A percentile compares a stretch with the other conserved stretches of the same genome.
Conservation (phyloP, 2,113 vertebrate genomes). For the Callaeas wilsoni region DNA sequence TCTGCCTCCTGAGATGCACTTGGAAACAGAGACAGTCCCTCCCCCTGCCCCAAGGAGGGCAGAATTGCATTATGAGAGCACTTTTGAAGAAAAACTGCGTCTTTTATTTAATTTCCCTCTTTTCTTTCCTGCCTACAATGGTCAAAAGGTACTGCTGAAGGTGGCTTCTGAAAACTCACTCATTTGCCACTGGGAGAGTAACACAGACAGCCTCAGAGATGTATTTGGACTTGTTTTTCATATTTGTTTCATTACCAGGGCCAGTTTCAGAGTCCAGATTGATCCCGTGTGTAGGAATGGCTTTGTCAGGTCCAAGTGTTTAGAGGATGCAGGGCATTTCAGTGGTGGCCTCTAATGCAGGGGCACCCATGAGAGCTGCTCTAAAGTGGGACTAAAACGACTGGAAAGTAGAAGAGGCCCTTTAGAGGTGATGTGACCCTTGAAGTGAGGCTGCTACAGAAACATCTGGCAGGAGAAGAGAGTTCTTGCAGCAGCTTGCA, state of each 20-base stretch:
- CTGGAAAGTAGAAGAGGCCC: not conserved
- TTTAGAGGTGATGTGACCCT: not conserved
- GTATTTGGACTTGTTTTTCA: not conserved
- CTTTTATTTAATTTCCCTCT: not conserved
- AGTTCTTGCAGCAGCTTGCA: not conserved
- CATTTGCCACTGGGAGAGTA: not conserved
- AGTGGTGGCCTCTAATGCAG: not conserved
- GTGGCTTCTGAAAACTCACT: not conserved
- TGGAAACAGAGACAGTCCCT: not conserved
- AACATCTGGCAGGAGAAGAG: not conserved
- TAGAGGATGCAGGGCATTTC: not conserved
- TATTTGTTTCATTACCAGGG: not conserved
- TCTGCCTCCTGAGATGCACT: not conserved
- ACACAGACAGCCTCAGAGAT: not conserved
- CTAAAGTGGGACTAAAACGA: not conserved
- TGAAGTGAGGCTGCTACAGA: not conserved
- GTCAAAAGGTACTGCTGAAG: not conserved
- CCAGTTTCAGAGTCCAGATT: not conserved
- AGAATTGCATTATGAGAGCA: not conserved
- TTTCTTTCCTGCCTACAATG: not conserved
- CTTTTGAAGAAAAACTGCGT: not conserved
- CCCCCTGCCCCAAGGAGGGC: not conserved
- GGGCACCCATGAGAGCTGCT: not conserved
- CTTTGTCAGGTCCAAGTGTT: not conserved
- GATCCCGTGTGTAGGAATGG: fast-evolving